Evolutionary conservation across 2,888 invertebrate genomes (phyloP), one percentile per base, ranked within the genome.

Genomic region (Lydus trimaculatus): DNA sequence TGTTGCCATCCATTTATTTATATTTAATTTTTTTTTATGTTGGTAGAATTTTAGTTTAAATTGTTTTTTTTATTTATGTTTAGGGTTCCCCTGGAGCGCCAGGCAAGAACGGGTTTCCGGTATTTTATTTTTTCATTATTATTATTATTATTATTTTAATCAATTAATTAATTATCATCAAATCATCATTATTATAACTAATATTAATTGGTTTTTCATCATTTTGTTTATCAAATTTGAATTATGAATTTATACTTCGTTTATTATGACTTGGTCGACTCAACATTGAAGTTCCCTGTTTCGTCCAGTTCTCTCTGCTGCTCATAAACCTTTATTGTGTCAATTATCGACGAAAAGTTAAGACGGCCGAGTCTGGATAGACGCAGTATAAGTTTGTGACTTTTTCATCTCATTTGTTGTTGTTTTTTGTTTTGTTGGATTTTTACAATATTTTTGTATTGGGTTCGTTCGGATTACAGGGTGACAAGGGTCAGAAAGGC

Each of bases 71-170:
- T 74, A 82, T 82, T 73, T 79, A 76, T 82, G 80, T 80, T 75
- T 91, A 94, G 94, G 94, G 94, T 84, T 87, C 90, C 82, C 89
- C 91, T 85, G 94, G 94, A 84, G 90, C 93, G 82, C 90, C 93
- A 80, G 94, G 94, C 85, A 94, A 94, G 88, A 94, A 93, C 86
- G 95, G 94, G 89, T 94, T 94, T 90, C 95, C 95, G 92, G 95
- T 95, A 91, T 88, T 87, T 88, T 86, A 87, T 85, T 82, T 85
- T 85, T 85, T 52, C 20, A 83, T 83, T 82, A 70, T 74, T 73
- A n/a, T n/a, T n/a, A n/a, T n/a, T n/a, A n/a, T n/a, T n/a, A n/a
- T n/a, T n/a, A n/a, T n/a, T n/a, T n/a, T n/a, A n/a, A n/a, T 72
- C 59, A 62, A 73, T 65, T 70, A 65, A 66, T 71, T 70, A 68